Base-by-base conservation (phyloP, 2,888 invertebrate genomes). In the Drosophila testacea region DNA sequence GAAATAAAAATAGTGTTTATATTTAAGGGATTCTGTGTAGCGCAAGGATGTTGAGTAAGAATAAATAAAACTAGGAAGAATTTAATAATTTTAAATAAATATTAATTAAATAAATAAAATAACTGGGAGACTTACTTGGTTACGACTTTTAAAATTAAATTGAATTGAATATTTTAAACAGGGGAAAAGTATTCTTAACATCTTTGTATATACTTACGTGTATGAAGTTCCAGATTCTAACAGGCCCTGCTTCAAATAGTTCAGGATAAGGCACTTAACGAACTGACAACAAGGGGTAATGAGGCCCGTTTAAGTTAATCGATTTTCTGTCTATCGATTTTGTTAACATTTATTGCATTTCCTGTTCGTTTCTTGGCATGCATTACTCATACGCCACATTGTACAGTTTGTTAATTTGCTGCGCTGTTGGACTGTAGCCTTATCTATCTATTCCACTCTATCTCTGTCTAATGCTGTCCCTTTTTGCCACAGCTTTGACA, bases 401-500 rank as follows among this genome's bases (percentile, higher is more conserved):
- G 68, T 59, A 54, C 69, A 56, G 30, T 66, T 51, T 50, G 52
- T 54, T 61, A 71, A 63, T 69, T 72, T 52, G 51, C 13, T 47
- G 47, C 47, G 47, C 62, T 61, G 44, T 56, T 60, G 34, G 52
- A 27, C 65, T 32, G 41, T 46, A 34, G 42, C 36, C 44, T 42
- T 65, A 48, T 71, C 68, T 38, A 39, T 59, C 9, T 56, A 50
- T 55, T 54, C 44, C 61, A 10, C 7, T 61, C 39, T 36, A 1
- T 52, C 7, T 11, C 13, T 11, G 10, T 41, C 27, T 48, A 30
- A 22, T 36, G 46, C 51, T 41, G 28, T 50, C 60, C 62, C 27
- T 57, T 48, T 55, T 66, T 52, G 52, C 46, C 47, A 50, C 72
- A 74, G 76, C 85, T 83, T 85, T 89, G 89, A 83, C 90, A 85